Conservation (phyloP, 2,113 vertebrate species). For the Nibea albiflora region DNA sequence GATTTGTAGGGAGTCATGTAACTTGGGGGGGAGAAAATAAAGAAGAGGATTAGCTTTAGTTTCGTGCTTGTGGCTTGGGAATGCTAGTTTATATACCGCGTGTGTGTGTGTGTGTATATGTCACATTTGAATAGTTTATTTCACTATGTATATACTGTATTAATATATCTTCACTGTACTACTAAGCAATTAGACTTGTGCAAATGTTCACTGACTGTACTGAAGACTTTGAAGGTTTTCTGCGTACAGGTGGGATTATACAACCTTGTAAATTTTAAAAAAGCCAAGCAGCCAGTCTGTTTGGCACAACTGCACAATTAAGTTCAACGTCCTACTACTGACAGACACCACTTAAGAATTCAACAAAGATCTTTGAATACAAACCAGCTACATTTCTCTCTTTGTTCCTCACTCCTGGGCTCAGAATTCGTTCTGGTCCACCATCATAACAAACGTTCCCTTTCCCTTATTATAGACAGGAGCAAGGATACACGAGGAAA, state of each 20-base stretch:
- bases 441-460: background rate
- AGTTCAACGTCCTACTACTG: slow-evolving; percentile 2
- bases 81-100: background rate
- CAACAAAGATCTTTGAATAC: background rate
- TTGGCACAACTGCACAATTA: background rate
- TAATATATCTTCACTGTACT: no score
- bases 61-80: background rate
- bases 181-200: no score
- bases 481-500: background rate
- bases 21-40: slow-evolving; percentile 19
- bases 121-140: no score
- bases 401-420: background rate
- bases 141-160: no score
- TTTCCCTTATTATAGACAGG: background rate
- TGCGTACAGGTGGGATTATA: background rate
- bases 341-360: background rate
- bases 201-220: no score
- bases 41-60: slow-evolving; percentile 23
- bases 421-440: background rate
- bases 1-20: slow-evolving; percentile 43
- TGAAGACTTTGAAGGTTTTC: no score
- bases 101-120: background rate
- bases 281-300: background rate
- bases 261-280: background rate
- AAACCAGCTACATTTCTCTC: no score